These are phyloP conservation scores for Tetragonisca angustula DNA, from an alignment of 2,888 invertebrate genomes.

Conservation along the genomic window DNA sequence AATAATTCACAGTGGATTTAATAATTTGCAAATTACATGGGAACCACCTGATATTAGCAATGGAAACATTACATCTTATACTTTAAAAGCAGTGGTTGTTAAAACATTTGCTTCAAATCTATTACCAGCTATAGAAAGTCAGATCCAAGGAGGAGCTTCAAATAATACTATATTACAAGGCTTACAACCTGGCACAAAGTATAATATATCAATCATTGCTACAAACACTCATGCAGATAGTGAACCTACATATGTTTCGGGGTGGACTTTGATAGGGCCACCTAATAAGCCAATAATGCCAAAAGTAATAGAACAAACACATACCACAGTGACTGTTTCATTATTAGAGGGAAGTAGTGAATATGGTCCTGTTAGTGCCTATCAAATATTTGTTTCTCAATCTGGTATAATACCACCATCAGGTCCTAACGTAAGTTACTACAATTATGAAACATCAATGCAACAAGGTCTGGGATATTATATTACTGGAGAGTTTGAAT, in stretches of 20 bases:
- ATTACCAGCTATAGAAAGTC: slow-evolving; percentile 76
- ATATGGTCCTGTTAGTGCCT: slow-evolving; percentile 91
- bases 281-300: slow-evolving; percentile 88
- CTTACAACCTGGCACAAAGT: slow-evolving; percentile 90
- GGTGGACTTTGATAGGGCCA: slow-evolving; percentile 91
- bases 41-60: slow-evolving; percentile 84
- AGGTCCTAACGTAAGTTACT: slow-evolving; percentile 85
- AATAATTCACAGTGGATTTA: slow-evolving; percentile 85
- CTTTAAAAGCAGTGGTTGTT: slow-evolving; percentile 80
- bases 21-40: slow-evolving; percentile 82
- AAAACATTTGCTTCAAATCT: slow-evolving; percentile 76
- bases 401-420: slow-evolving; percentile 87
- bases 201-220: slow-evolving; percentile 90
- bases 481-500: slow-evolving; percentile 91
- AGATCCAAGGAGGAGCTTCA: slow-evolving; percentile 79
- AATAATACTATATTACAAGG: slow-evolving; percentile 81
- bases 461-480: slow-evolving; percentile 91
- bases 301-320: slow-evolving; percentile 86
- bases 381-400: slow-evolving; percentile 90
- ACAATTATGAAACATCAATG: slow-evolving; percentile 88
- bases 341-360: slow-evolving; percentile 89
- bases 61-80: slow-evolving; percentile 84
- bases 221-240: slow-evolving; percentile 87
- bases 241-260: slow-evolving; percentile 85
- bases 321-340: slow-evolving; percentile 88